Evolutionary conservation across 2,888 invertebrate genomes (phyloP), one percentile per base, ranked within the genome.

Genomic region (Orthosia incerta): DNA sequence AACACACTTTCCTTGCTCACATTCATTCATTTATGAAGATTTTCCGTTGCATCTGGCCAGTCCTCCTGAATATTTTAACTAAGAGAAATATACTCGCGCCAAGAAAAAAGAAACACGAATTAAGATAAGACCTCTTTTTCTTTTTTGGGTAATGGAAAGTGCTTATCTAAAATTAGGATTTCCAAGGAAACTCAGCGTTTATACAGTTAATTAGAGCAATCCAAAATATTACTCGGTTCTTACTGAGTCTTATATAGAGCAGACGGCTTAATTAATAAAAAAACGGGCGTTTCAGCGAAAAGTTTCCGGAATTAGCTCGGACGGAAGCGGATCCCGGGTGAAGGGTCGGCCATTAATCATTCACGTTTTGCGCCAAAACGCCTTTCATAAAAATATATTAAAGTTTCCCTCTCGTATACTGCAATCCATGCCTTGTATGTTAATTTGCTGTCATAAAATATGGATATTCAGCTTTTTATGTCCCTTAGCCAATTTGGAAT

Each of bases 331-430:
- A 92, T 90, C 91, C 86, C 88, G 88, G 89, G 87, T 93, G 93
- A 93, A 93, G 93, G 93, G 93, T 90, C 92, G 89, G 83, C 89
- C 90, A 95, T 95, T 95, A 94, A 95, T 95, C 95, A 95, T 93
- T 91, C 90, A 90, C 89, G 90, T 89, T 92, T 90, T 90, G 90
- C 93, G 91, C 92, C 91, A 92, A 93, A 94, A 93, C 86, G 92
- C 91, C 90, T 94, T 95, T 93, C 93, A 93, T 93, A 93, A 94
- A 94, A 93, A 94, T 94, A 93, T 94, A 94, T 94, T 94, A 94
- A 94, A 94, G 89, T 94, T 95, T 93, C 88, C 90, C 87, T 89
- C 91, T 89, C 92, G 91, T 93, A 93, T 92, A 90, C 90, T 88
- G 85, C 88, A 89, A 89, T 92, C 89, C 90, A 89, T 93, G 93